Conservation (phyloP, 2,797 vertebrate species). For the Enteromius argenteus region DNA sequence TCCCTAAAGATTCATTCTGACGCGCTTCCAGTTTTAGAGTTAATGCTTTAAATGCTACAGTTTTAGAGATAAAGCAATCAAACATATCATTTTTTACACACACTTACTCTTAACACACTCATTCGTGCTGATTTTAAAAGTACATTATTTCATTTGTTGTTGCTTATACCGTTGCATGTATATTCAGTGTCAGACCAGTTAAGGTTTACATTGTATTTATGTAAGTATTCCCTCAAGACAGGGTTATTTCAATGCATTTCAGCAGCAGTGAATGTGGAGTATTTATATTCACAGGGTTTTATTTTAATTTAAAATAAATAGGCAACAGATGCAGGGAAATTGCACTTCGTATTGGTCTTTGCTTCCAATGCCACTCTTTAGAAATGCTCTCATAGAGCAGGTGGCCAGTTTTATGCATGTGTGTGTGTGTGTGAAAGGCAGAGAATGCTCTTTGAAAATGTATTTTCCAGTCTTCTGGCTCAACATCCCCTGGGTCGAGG, state of each 20-base stretch:
- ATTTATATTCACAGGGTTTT: background rate
- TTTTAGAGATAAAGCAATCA: conserved; percentile 25
- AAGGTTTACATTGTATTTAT: background rate
- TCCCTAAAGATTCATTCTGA: conserved; percentile 6
- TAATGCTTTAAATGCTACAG: background rate
- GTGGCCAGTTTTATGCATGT: background rate
- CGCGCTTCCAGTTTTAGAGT: background rate
- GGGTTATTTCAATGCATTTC: background rate
- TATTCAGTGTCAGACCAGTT: background rate
- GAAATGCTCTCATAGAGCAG: conserved; percentile 20
- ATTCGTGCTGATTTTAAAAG: background rate
- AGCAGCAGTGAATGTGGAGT: background rate
- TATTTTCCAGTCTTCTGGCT: conserved; percentile 14
- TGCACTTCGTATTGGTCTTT: background rate
- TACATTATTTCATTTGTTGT: background rate
- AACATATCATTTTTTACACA: background rate
- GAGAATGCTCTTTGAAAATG: conserved; percentile 27
- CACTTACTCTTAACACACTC: background rate
- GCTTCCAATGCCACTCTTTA: background rate
- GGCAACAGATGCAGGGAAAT: background rate
- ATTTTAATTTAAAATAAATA: background rate
- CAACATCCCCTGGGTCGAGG: background rate
- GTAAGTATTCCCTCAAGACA: background rate
- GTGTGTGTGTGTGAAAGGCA: background rate
- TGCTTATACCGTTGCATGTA: background rate